Conservation (phyloP, 1,140 invertebrate species). For the Drosophila neocordata region DNA sequence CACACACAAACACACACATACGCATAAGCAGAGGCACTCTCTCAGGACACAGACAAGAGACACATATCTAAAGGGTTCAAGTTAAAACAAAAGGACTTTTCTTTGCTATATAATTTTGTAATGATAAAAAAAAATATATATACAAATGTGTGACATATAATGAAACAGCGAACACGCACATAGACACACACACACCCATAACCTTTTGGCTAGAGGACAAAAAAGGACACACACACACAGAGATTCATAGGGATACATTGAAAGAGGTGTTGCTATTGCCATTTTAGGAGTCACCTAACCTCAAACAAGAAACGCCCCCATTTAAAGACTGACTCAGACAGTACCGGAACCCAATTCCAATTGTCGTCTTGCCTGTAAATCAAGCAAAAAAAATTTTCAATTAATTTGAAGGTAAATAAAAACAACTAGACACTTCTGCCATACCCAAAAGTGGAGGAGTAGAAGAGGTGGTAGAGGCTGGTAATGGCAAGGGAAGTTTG, state of each 20-base stretch:
- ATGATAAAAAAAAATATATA: conserved; percentile 60
- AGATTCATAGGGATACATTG: conserved; percentile 14
- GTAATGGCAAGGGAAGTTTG: background rate
- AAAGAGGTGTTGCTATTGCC: background rate
- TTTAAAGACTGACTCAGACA: conserved; percentile 61
- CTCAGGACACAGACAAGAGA: conserved; percentile 60
- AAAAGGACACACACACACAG: conserved; percentile 47
- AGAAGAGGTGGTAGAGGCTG: background rate
- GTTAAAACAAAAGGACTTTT: conserved; percentile 73
- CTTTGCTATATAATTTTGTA: conserved; percentile 60
- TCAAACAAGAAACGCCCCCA: conserved; percentile 62
- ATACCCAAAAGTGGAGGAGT: no score
- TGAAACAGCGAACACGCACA: conserved; percentile 43
- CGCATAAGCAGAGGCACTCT: conserved; percentile 34
- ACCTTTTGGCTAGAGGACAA: conserved; percentile 43
- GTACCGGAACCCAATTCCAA: conserved; percentile 54
- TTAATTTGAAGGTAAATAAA: conserved; percentile 67
- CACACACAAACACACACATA: conserved; percentile 36
- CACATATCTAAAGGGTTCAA: conserved; percentile 59
- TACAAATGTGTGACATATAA: conserved; percentile 64
- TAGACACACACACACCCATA: conserved; percentile 6
- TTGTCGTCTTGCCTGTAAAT: conserved; percentile 46
- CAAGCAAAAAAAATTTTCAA: conserved; percentile 67
- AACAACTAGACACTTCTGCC: conserved; percentile 14
- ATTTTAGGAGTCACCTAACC: conserved; percentile 51